Evolutionary conservation across 2,113 vertebrate genomes (phyloP).

Genomic region (Channa maculata): DNA sequence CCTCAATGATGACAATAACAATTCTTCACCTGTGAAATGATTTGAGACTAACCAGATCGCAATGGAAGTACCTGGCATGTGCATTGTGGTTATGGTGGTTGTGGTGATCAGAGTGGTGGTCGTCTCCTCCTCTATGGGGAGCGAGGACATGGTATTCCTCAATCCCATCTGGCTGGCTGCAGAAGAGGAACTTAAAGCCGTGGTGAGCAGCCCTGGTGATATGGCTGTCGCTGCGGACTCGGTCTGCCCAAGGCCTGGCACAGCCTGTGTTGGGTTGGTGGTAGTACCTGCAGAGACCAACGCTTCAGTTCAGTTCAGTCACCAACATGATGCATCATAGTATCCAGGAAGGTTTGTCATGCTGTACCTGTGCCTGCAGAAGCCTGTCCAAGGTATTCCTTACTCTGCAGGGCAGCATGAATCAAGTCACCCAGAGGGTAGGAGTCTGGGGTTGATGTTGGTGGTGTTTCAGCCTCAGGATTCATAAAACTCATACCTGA

Average conservation of each 20-base stretch:
- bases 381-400: constrained; percentile 84
- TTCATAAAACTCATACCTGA: constrained; percentile 86
- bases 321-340: neutral
- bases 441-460: constrained; percentile 74
- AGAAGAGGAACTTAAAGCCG: constrained; percentile 80
- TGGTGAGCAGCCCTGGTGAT: constrained; percentile 85
- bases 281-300: constrained; percentile 77
- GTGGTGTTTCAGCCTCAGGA: constrained; percentile 68
- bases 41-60: neutral
- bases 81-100: constrained; percentile 92
- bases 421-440: constrained; percentile 85
- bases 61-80: constrained; percentile 86
- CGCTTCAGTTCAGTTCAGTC: constrained; percentile 19
- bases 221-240: constrained; percentile 76
- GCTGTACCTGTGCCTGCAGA: constrained; percentile 83
- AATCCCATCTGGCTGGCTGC: constrained; percentile 64
- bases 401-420: constrained; percentile 88
- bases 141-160: constrained; percentile 74
- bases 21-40: too few relatives aligned
- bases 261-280: constrained; percentile 83
- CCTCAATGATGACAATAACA: too few relatives aligned
- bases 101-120: constrained; percentile 93
- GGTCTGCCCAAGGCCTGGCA: constrained; percentile 68
- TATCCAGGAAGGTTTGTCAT: neutral
- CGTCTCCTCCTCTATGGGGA: constrained; percentile 89